phyloP scores from a whole-genome alignment of 2,888 invertebrate species.

The Resseliella maxima region DNA sequence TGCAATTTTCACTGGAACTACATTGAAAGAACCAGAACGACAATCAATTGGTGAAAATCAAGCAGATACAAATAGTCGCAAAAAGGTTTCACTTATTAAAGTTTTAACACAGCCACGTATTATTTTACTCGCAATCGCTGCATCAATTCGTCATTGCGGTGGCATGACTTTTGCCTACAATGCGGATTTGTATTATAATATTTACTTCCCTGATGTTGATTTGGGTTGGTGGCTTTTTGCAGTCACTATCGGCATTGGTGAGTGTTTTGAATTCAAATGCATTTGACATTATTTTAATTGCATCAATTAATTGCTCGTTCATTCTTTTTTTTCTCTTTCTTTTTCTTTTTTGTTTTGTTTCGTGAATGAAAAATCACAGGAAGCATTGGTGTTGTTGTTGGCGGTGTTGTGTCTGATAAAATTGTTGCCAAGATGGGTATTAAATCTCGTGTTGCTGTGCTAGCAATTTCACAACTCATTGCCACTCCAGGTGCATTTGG shows the following conservation, averaged over 20 bases:
- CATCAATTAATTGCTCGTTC: background rate
- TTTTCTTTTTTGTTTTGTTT: background rate
- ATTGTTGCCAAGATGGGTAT: conserved; percentile 89
- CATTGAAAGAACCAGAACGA: conserved; percentile 80
- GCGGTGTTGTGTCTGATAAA: conserved; percentile 84
- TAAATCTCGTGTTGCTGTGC: conserved; percentile 80
- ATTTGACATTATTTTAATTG: too few species aligned
- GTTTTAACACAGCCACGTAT: conserved; percentile 82
- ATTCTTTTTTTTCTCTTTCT: too few species aligned
- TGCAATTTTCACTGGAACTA: conserved; percentile 77
- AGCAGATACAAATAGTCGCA: conserved; percentile 68
- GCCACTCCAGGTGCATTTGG: conserved; percentile 88
- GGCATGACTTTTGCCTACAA: conserved; percentile 94
- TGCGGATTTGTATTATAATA: conserved; percentile 88
- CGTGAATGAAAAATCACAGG: background rate
- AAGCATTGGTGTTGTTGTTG: conserved; percentile 75
- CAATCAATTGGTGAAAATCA: conserved; percentile 79
- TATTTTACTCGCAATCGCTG: conserved; percentile 84
- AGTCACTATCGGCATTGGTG: conserved; percentile 85
- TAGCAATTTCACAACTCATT: conserved; percentile 85
- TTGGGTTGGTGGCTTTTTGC: conserved; percentile 91
- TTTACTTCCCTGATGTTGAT: conserved; percentile 89
- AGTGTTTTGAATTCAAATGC: background rate
- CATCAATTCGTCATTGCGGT: conserved; percentile 88
- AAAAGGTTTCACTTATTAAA: conserved; percentile 77